A percentile compares a stretch with the other conserved stretches of the same genome.
Evolutionary conservation across 2,113 vertebrate genomes (phyloP).

Genomic region (Eretmochelys imbricata): DNA sequence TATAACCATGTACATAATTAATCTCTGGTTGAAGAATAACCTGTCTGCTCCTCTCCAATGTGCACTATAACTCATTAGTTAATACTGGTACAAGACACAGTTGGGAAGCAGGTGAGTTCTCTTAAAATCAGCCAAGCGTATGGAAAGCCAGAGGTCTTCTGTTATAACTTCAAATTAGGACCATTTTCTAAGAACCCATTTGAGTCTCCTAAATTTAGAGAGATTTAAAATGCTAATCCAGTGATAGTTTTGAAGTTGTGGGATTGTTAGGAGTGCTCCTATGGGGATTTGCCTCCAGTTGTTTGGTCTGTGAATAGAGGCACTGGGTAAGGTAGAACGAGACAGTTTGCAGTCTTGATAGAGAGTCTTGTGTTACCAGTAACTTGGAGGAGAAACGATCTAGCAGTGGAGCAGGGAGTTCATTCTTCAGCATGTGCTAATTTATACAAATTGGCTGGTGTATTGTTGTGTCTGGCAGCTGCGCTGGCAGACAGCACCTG

Average conservation of each 20-base stretch:
- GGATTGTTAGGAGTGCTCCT: not conserved
- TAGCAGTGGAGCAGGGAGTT: conserved; percentile 68
- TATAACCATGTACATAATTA: conserved; percentile 52
- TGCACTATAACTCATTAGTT: conserved; percentile 8
- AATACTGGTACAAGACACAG: conserved; percentile 13
- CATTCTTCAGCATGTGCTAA: conserved; percentile 45
- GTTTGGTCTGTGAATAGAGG: conserved; percentile 6
- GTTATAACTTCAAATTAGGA: not conserved
- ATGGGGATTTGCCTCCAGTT: not conserved
- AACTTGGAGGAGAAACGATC: not conserved
- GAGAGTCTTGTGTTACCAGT: not conserved
- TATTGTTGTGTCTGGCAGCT: not conserved
- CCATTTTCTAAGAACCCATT: not conserved
- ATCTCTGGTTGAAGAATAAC: conserved; percentile 71
- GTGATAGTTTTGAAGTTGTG: not conserved
- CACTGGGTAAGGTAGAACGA: not conserved
- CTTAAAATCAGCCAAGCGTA: conserved; percentile 11
- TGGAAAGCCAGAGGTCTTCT: not conserved
- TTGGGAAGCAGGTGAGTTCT: conserved; percentile 69
- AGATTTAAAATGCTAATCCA: not conserved
- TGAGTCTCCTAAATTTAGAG: conserved; percentile 37
- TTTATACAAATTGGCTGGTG: not conserved
- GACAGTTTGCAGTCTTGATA: not conserved
- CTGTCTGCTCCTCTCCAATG: conserved; percentile 72
- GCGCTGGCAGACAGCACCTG: not conserved